Evolutionary conservation across 2,113 vertebrate genomes (phyloP).

Genomic region (Pseudopodoces humilis): DNA sequence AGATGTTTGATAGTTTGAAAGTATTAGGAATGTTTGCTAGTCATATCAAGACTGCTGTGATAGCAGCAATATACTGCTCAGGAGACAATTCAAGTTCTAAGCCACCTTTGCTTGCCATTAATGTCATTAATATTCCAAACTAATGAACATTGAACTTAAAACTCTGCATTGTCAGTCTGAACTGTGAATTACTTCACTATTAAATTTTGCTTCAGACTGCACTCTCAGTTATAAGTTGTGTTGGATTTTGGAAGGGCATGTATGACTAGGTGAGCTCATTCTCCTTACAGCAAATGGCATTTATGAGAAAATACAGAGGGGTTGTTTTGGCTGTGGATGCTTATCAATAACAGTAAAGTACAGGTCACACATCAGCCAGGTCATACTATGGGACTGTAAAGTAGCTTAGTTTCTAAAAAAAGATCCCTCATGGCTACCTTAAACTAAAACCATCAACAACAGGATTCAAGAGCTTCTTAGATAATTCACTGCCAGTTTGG

Average conservation of each 20-base stretch:
- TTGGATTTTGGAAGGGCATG: not conserved
- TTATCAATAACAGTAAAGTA: not conserved
- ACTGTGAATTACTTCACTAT: not conserved
- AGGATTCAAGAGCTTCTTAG: not conserved
- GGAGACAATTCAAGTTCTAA: not conserved
- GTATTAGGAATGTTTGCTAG: not conserved
- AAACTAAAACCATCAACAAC: slow-evolving; percentile 14
- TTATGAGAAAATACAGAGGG: not conserved
- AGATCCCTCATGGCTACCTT: not conserved
- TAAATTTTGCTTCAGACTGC: not conserved
- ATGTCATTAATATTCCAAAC: not conserved
- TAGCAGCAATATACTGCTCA: not conserved
- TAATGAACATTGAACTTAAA: not conserved
- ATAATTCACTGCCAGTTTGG: not conserved
- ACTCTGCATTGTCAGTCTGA: not conserved
- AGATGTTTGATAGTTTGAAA: not conserved
- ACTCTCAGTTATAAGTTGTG: not conserved
- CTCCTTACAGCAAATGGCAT: not conserved
- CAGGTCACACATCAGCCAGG: not conserved
- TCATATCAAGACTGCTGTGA: not conserved
- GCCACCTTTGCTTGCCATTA: not conserved
- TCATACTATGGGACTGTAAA: not conserved
- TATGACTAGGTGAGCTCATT: not conserved
- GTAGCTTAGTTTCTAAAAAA: slow-evolving; percentile 53
- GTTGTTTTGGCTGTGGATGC: not conserved